These are phyloP conservation scores for Phocides pigmalion DNA, from an alignment of 1,140 invertebrate genomes.

Conservation along the genomic window DNA sequence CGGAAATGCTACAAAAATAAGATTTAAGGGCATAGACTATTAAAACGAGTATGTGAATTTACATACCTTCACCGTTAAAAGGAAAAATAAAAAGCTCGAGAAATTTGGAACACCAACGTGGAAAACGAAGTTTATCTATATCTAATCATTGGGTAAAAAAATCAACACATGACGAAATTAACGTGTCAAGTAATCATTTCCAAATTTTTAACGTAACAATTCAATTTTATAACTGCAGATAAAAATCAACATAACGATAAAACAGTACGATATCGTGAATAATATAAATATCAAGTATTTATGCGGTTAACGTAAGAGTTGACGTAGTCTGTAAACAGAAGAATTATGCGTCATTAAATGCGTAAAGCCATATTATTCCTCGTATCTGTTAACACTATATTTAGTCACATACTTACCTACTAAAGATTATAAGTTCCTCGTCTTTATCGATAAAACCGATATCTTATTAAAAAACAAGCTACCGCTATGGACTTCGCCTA, in stretches of 20 bases:
- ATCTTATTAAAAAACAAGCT: not conserved
- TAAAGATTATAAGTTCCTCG: constrained; percentile 11
- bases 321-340: constrained; percentile 24
- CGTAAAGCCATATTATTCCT: constrained; percentile 18
- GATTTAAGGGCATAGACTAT: too few species aligned
- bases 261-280: constrained; percentile 2
- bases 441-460: not conserved
- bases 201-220: not conserved
- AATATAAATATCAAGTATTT: constrained; percentile 12
- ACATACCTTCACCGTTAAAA: too few species aligned
- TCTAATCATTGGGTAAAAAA: too few species aligned
- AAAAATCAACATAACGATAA: constrained; percentile 7
- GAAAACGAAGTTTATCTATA: too few species aligned
- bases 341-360: constrained; percentile 25
- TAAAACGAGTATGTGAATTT: too few species aligned
- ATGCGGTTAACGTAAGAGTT: constrained; percentile 6
- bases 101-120: too few species aligned
- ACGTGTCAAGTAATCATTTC: not conserved
- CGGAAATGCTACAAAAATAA: too few species aligned
- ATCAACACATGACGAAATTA: not conserved
- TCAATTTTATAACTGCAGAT: not conserved
- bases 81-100: too few species aligned
- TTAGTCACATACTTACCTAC: not conserved
- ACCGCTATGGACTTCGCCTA: too few species aligned
- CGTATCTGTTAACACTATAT: constrained; percentile 7